phyloP scores from a whole-genome alignment of 2,113 vertebrate species.

The Triplophysa dalaica region DNA sequence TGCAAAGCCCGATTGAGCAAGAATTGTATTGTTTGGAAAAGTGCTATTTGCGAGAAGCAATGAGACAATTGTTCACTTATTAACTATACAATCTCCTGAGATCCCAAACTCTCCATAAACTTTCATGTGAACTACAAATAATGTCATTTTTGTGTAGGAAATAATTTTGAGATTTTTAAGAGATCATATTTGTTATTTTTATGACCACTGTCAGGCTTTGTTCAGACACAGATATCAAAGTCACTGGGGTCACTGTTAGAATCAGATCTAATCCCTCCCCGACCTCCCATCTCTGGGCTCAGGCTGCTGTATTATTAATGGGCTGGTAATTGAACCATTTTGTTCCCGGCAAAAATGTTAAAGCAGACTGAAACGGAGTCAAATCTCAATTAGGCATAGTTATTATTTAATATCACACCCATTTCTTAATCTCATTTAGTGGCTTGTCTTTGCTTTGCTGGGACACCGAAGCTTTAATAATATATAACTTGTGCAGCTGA shows the following conservation, averaged over 20 bases:
- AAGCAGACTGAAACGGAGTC: conserved; percentile 55
- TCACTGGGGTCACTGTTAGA: conserved; percentile 18
- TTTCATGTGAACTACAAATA: too few relatives aligned
- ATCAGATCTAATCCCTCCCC: conserved; percentile 19
- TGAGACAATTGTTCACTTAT: too few relatives aligned
- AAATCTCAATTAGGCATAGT: conserved; percentile 66
- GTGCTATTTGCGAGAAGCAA: too few relatives aligned
- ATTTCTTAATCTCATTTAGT: conserved; percentile 64
- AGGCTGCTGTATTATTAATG: conserved; percentile 65
- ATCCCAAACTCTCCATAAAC: too few relatives aligned
- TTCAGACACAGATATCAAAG: conserved; percentile 10
- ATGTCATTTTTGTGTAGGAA: too few relatives aligned
- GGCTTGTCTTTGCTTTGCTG: conserved; percentile 56
- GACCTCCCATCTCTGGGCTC: conserved; percentile 18
- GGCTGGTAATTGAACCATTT: conserved; percentile 63
- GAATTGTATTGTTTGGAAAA: too few relatives aligned
- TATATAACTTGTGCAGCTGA: conserved; percentile 54
- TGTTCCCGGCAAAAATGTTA: conserved; percentile 46
- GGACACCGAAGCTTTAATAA: conserved; percentile 60
- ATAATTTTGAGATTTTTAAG: too few relatives aligned
- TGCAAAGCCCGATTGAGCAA: not conserved
- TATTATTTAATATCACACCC: conserved; percentile 62
- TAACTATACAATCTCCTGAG: too few relatives aligned
- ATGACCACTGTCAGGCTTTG: conserved; percentile 8
- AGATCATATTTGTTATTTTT: too few relatives aligned